Base-by-base conservation (phyloP, 30 jellyfish, hydroid and myxozoan genomes). In the Mastigias papua region DNA sequence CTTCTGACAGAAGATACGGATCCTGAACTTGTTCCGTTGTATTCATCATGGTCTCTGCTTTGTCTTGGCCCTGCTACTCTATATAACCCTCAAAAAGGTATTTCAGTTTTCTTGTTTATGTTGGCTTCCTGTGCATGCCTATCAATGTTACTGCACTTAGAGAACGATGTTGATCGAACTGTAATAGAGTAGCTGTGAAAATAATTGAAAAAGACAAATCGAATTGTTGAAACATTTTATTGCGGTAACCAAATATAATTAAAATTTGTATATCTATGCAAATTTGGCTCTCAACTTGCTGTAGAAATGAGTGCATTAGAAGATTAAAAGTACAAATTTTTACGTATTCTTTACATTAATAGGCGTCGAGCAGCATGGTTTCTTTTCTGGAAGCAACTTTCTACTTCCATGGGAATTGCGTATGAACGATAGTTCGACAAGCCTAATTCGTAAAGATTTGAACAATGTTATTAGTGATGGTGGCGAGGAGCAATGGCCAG, bases 401-500 rank as follows among this genome's bases (percentile, higher is more conserved):
- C 86, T 95, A 35, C 70, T 95, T 60, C 97, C 97, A 28, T 95
- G 98, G 98, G 99, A 95, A 27, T 73, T 95, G 21, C 97, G 97
- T 30, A 80, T 95, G 35, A 73, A 81, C 66, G 98, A 92, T 50
- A 48, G 31, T 58, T 82, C 96, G 0, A 17, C 62, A 48, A 77
- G 34, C 0, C 22, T 74, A 6, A 58, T 82, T 63, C 89, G 62
- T 54, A 93, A 88, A 21, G 93, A 88, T 20, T 30, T 46, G 4
- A 79, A 62, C 1, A 57, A 46, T 69, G 91, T 81, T 25, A 76
- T 68, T 49, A 78, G 71, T 7, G 95, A 86, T 50, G 84, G 76
- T 42, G 92, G 89, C 28, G 97, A 88, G 37, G 97, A 95, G 79
- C 99, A 90, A 42, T 95, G 99, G 99, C 99, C 99, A 17, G 97